A percentile compares a stretch with the other conserved stretches of the same genome.
Conservation (phyloP, 2,888 invertebrate species). For the Pinctada fucata region DNA sequence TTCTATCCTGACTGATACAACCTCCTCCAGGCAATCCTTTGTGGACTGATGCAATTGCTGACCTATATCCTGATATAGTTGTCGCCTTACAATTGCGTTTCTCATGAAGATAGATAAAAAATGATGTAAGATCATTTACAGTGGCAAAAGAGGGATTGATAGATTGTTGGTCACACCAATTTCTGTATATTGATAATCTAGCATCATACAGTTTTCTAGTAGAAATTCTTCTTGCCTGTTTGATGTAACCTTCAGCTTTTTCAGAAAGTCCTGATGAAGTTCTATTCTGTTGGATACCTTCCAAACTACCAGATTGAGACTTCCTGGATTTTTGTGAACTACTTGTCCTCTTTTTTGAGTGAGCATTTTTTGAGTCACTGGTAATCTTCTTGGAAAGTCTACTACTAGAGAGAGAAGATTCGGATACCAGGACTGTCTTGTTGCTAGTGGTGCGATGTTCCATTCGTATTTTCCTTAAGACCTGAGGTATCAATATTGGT, state of each 20-base stretch:
- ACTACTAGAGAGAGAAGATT: slow-evolving; percentile 19
- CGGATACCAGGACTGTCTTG: slow-evolving; percentile 33
- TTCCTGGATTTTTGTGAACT: slow-evolving; percentile 38
- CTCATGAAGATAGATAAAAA: slow-evolving; percentile 24
- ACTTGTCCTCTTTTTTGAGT: slow-evolving; percentile 21
- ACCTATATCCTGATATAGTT: slow-evolving; percentile 26
- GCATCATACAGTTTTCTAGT: slow-evolving; percentile 39
- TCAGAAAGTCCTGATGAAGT: slow-evolving; percentile 35
- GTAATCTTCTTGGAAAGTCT: slow-evolving; percentile 23
- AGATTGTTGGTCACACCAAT: slow-evolving; percentile 44
- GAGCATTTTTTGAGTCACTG: slow-evolving; percentile 17
- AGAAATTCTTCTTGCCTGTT: slow-evolving; percentile 36
- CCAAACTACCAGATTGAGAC: slow-evolving; percentile 41
- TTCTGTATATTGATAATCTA: slow-evolving; percentile 37
- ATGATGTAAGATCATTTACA: slow-evolving; percentile 33
- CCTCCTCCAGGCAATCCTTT: too few relatives aligned
- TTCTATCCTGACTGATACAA: too few relatives aligned
- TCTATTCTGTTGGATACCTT: slow-evolving; percentile 36
- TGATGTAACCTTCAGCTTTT: slow-evolving; percentile 36
- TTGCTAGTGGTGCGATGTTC: slow-evolving; percentile 41
- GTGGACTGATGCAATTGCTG: slow-evolving; percentile 17
- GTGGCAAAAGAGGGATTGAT: slow-evolving; percentile 37
- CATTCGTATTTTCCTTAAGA: slow-evolving; percentile 28
- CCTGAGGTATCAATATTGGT: slow-evolving; percentile 34
- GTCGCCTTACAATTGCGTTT: background rate